Conservation (phyloP, 2,797 vertebrate genomes). For the Prionace glauca region DNA sequence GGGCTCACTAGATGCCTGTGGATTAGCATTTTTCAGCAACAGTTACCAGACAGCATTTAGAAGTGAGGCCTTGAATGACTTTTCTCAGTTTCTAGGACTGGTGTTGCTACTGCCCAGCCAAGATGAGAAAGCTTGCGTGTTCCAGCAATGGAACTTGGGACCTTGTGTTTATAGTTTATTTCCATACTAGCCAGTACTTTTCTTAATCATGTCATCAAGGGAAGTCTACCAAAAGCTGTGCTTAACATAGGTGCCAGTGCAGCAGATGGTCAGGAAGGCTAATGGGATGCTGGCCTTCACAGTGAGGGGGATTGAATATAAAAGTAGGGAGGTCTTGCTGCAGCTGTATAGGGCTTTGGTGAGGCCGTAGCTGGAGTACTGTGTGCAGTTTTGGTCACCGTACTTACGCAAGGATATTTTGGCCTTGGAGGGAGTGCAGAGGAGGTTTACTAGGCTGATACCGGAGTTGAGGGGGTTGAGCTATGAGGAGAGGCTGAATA, state of each 20-base stretch:
- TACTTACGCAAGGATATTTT: too few species aligned
- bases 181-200: neutral
- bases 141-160: neutral
- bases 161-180: neutral
- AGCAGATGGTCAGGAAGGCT: too few species aligned
- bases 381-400: too few species aligned
- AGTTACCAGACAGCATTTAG: neutral
- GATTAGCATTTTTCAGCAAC: neutral
- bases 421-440: too few species aligned
- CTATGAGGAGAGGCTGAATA: too few species aligned
- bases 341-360: too few species aligned
- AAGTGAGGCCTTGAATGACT: neutral
- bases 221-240: neutral
- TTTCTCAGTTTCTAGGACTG: neutral
- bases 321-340: too few species aligned
- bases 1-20: neutral
- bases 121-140: neutral
- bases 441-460: too few species aligned
- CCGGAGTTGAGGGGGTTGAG: too few species aligned
- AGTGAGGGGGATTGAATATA: too few species aligned
- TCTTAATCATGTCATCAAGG: neutral
- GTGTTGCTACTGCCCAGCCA: neutral
- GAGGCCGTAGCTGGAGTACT: too few species aligned
- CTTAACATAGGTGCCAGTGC: neutral
- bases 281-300: too few species aligned